Base-by-base conservation (phyloP, 2,888 invertebrate species). In the Alcis repandata region DNA sequence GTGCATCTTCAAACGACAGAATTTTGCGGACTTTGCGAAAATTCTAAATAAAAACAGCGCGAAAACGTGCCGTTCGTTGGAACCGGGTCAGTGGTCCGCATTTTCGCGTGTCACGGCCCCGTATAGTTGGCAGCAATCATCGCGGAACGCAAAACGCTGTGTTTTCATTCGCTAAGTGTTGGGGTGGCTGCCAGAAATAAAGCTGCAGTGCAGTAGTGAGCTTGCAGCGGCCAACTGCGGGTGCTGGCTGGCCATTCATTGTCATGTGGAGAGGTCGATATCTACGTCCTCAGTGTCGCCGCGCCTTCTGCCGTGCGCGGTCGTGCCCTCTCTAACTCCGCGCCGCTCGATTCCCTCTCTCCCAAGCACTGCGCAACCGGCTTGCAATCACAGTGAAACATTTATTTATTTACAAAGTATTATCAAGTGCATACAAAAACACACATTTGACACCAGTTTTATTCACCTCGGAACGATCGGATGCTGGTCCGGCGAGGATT, bases 161-260 rank as follows among this genome's bases (percentile, higher is more conserved):
- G 73, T 76, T 76, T 76, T 74, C 73, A 76, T 74, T 74, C 73
- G 75, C 75, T 77, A 77, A 79, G 79, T 76, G 79, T 79, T 75
- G 83, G 85, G 84, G 85, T 86, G 84, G 79, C 82, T 92, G 92
- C 92, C 92, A 92, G 90, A 89, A 92, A 91, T 91, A 91, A 89
- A 89, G 88, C 92, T 92, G 92, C 92, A 92, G 87, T 92, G 92
- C 92, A 92, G 92, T 90, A 84, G 82, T 79, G 79, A 83, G 87
- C 90, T 90, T 92, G 92, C 91, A 92, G 89, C 81, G 81, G 45
- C 58, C 32, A 54, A 88, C 86, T 90, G 91, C 91, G 90, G 73
- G 89, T 79, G 83, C 81, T 79, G 77, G 36, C 36, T 36, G 46
- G 46, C 83, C 88, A 88, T 86, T 87, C 87, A 88, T 88, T 88